These are phyloP conservation scores for Epicauta chinensis DNA, from an alignment of 1,140 invertebrate species.

Conservation along the genomic window DNA sequence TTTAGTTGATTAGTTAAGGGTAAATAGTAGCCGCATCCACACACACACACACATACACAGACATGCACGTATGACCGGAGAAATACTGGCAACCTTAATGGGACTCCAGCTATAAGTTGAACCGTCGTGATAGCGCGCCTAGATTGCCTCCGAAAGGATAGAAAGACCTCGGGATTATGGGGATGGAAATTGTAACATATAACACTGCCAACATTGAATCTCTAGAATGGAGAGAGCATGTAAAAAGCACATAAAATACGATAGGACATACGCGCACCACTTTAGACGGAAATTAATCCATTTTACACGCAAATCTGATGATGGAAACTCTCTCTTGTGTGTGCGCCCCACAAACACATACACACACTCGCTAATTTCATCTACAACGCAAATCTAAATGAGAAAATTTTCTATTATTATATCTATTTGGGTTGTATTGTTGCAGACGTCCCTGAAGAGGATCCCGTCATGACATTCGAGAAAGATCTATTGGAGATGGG, in stretches of 20 bases:
- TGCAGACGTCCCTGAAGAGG: slow-evolving; percentile 60
- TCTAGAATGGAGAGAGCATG: slow-evolving; percentile 19
- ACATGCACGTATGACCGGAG: no score
- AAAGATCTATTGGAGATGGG: slow-evolving; percentile 66
- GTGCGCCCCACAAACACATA: no score
- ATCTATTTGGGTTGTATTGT: slow-evolving; percentile 22
- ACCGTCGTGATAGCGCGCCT: slow-evolving; percentile 19
- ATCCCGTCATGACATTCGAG: slow-evolving; percentile 60
- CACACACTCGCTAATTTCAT: no score
- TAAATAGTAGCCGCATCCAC: no score
- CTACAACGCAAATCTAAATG: slow-evolving; percentile 13
- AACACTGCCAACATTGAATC: slow-evolving; percentile 21
- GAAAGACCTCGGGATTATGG: slow-evolving; percentile 20
- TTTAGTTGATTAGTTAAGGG: slow-evolving; percentile 19
- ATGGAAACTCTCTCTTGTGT: slow-evolving; percentile 18
- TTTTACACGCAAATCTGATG: slow-evolving; percentile 16
- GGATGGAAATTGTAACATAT: slow-evolving; percentile 31
- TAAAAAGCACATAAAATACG: slow-evolving; percentile 24
- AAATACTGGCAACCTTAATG: slow-evolving; percentile 10
- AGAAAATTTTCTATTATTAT: slow-evolving; percentile 1
- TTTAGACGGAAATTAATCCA: slow-evolving; percentile 23
- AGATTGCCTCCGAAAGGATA: slow-evolving; percentile 23
- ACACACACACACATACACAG: no score
- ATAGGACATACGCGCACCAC: slow-evolving; percentile 11
- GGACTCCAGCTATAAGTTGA: slow-evolving; percentile 15